Base-by-base conservation (phyloP, 2,888 invertebrate genomes). In the Cantharis rustica region DNA sequence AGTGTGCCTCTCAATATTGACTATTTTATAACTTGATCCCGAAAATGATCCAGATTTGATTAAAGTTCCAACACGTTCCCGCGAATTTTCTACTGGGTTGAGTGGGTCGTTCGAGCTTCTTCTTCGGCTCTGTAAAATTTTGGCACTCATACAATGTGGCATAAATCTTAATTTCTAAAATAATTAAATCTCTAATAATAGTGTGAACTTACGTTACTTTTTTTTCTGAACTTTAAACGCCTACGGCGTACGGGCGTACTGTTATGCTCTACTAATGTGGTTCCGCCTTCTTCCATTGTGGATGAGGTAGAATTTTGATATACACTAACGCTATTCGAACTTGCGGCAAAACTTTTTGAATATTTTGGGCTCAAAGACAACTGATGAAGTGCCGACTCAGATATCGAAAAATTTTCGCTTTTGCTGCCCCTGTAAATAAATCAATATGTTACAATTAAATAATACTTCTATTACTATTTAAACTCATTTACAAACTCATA, bases 321-420 rank as follows among this genome's bases (percentile, higher is more conserved):
- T 23, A 84, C 77, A 61, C 83, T 84, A 74, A 85, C 85, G 73
- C 84, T 85, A 79, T 81, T 82, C 63, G 81, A 79, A 75, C 84
- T 86, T 7, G 83, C 80, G 47, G 84, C 83, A 75, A 85, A 84
- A 77, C 84, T 81, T 80, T 85, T 84, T 73, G 83, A 81, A 75
- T 82, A 82, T 82, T 85, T 85, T 31, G 90, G 88, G 7, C 88
- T 86, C 13, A 89, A 83, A 47, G 89, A 86, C 72, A 96, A 89
- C 71, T 93, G 93, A 88, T 97, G 93, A 79, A 97, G 89, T 17
- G 96, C 96, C 1, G 96, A 96, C 88, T 97, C 97, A 2, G 97
- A 97, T 81, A 95, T 96, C 4, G 96, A 96, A 89, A 95, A 94
- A 82, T 93, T 92, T 75, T 90, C 77, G 27, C 75, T 74, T 68